Evolutionary conservation across 2,797 vertebrate genomes (phyloP).

Genomic region (Neopelma chrysocephalum): DNA sequence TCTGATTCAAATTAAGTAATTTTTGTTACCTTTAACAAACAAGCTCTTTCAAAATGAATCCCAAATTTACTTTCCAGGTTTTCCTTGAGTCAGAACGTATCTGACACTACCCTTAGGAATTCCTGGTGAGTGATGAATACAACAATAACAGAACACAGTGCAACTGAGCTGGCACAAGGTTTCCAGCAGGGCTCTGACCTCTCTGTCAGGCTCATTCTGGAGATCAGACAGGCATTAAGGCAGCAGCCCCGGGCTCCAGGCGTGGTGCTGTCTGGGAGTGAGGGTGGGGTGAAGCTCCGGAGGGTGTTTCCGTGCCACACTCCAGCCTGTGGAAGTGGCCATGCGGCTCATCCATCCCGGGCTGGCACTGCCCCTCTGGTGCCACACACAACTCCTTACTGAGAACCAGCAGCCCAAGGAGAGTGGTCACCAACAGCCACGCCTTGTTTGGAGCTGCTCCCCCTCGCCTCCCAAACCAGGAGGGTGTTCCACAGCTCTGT

Average conservation of each 20-base stretch:
- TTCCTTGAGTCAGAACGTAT: not conserved
- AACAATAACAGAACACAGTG: not conserved
- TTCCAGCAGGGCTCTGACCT: constrained; percentile 4
- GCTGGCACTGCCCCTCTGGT: not conserved
- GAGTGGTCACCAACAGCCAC: not conserved
- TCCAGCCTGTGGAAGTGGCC: too few relatives aligned
- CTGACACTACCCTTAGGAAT: not conserved
- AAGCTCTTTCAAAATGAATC: not conserved
- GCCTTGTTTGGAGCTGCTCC: not conserved
- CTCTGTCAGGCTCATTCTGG: constrained; percentile 49
- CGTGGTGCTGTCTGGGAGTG: not conserved
- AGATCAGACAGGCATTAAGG: not conserved
- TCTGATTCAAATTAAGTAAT: not conserved
- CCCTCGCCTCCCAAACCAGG: not conserved
- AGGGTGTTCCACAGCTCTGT: not conserved
- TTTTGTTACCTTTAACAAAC: not conserved
- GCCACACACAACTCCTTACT: not conserved
- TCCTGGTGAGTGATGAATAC: constrained; percentile 10
- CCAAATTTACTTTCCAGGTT: not conserved
- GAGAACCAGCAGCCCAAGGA: not conserved
- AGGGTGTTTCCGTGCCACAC: not conserved
- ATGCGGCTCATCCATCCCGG: not conserved
- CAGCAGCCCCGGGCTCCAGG: not conserved
- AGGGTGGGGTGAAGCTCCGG: not conserved
- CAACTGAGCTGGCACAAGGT: not conserved